Percentiles rank a stretch among this genome's conserved stretches.
Conservation (phyloP, 2,113 vertebrate species). For the Hystrix cristata region DNA sequence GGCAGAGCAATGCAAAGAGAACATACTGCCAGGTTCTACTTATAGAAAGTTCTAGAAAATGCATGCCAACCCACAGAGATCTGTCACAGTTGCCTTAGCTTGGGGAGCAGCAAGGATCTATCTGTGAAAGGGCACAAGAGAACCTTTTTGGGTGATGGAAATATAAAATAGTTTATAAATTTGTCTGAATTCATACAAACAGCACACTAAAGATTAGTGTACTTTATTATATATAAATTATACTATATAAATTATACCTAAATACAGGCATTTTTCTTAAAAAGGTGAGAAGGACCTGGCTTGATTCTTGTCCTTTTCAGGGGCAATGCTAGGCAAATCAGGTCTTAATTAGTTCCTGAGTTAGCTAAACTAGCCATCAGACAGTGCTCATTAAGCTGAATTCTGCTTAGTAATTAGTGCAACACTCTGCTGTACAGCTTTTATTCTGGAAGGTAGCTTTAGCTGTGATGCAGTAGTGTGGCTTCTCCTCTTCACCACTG, state of each 20-base stretch:
- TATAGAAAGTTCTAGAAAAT: slow-evolving; percentile 1
- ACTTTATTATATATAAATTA: not conserved
- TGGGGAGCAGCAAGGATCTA: not conserved
- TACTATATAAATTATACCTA: not conserved
- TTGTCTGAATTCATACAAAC: not conserved
- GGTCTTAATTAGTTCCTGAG: not conserved
- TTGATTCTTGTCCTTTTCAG: not conserved
- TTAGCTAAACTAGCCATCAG: not conserved
- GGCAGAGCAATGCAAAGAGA: not conserved
- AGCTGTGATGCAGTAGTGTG: not conserved
- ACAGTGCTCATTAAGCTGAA: not conserved
- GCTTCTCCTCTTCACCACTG: not conserved
- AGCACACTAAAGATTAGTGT: not conserved
- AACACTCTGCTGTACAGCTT: not conserved
- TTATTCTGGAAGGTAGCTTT: not conserved
- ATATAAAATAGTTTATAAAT: not conserved
- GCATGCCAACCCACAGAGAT: not conserved
- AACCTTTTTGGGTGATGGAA: not conserved
- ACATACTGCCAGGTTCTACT: not conserved
- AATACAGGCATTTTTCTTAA: not conserved
- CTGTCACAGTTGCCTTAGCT: not conserved
- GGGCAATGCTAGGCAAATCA: not conserved
- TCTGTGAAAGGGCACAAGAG: not conserved
- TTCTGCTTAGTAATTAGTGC: not conserved
- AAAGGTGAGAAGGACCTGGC: not conserved